Percentiles rank a stretch among this genome's conserved stretches.
phyloP scores from a whole-genome alignment of 2,113 vertebrate species.

The Zosterops borbonicus region DNA sequence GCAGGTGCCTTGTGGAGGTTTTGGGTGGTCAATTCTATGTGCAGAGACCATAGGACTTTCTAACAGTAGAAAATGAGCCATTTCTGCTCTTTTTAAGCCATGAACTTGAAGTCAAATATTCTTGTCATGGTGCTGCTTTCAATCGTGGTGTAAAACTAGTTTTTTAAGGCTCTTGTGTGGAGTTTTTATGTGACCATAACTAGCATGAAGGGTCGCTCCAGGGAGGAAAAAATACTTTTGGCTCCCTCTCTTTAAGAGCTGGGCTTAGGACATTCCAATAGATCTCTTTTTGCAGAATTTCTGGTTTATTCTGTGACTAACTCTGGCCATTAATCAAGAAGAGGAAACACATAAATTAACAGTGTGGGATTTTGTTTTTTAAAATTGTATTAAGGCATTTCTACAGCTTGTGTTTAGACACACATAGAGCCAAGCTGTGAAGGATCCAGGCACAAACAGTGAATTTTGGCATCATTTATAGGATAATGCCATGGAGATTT shows the following conservation, averaged over 20 bases:
- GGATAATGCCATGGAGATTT: background rate
- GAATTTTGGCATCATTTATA: background rate
- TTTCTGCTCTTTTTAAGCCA: background rate
- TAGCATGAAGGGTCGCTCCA: background rate
- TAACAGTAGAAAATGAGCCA: background rate
- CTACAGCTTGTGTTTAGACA: background rate
- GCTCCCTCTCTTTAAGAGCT: background rate
- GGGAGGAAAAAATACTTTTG: background rate
- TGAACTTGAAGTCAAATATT: background rate
- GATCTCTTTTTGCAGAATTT: background rate
- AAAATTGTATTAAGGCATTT: background rate
- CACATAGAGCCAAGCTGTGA: rapidly evolving
- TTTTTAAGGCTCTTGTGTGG: background rate
- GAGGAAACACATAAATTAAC: background rate
- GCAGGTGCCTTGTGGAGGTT: background rate
- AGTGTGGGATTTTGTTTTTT: background rate
- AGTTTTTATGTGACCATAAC: background rate
- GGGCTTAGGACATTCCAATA: background rate
- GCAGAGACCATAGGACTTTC: rapidly evolving
- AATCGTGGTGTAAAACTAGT: rapidly evolving
- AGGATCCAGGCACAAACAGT: background rate
- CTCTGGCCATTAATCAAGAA: background rate
- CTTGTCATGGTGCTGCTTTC: background rate
- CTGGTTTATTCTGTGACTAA: background rate
- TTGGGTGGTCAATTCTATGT: rapidly evolving